phyloP scores from a whole-genome alignment of 2,113 vertebrate genomes.

The Pampusana beccarii region DNA sequence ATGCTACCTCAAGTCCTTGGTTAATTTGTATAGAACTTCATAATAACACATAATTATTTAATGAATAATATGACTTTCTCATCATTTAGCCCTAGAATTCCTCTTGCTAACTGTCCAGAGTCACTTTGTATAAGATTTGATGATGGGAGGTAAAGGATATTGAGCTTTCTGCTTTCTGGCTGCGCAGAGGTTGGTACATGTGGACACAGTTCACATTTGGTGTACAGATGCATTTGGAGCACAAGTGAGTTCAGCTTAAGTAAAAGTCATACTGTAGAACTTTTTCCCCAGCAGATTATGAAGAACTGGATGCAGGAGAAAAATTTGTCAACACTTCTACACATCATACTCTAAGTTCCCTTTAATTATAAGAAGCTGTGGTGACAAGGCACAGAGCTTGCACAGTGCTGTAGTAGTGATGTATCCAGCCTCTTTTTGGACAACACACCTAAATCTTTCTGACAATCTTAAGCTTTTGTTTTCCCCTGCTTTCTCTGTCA shows the following conservation, averaged over 20 bases:
- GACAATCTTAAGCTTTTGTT: background rate
- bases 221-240: background rate
- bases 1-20: background rate
- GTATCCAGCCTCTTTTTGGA: background rate
- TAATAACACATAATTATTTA: background rate
- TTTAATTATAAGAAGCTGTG: background rate
- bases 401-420: background rate
- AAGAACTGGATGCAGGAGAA: background rate
- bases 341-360: background rate
- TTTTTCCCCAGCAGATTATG: background rate
- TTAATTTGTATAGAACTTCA: background rate
- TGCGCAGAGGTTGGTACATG: accelerated
- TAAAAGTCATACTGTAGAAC: background rate
- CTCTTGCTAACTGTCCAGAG: background rate
- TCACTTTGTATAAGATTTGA: background rate
- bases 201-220: background rate
- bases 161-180: background rate
- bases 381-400: background rate
- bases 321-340: background rate
- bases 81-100: background rate
- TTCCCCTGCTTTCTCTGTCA: background rate
- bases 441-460: background rate
- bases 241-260: background rate
- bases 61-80: background rate
- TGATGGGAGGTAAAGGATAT: background rate